Percentiles rank a stretch among this genome's conserved stretches.
These are phyloP conservation scores for Bathynomus jamesi DNA, from an alignment of 1,140 invertebrate genomes.

Conservation along the genomic window DNA sequence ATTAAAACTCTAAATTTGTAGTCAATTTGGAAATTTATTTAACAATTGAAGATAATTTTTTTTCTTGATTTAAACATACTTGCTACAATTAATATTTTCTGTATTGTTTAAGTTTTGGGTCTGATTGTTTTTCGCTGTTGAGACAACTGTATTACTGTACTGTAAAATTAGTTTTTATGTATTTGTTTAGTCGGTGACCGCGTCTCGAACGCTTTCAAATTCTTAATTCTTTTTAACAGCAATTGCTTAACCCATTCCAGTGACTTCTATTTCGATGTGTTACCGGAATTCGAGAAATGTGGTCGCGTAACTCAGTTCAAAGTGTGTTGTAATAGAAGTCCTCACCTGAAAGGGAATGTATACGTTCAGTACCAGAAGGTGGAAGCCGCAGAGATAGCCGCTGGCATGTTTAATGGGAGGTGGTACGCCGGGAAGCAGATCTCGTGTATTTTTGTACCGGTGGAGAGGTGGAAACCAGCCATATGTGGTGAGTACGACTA, in stretches of 20 bases:
- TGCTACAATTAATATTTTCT: neutral
- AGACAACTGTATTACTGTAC: neutral
- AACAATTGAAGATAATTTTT: too few relatives aligned
- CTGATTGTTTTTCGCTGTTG: neutral
- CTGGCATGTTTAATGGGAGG: constrained; percentile 68
- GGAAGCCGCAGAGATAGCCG: constrained; percentile 63
- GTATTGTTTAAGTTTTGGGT: neutral
- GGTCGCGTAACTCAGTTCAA: constrained; percentile 72
- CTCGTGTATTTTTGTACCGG: constrained; percentile 67
- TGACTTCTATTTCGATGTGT: constrained; percentile 79
- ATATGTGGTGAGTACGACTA: too few relatives aligned
- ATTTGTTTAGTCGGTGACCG: neutral
- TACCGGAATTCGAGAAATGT: constrained; percentile 70
- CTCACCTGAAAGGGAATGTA: constrained; percentile 81
- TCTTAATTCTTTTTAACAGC: neutral
- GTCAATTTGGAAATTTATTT: too few relatives aligned
- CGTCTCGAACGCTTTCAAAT: too few relatives aligned
- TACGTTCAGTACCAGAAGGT: constrained; percentile 71
- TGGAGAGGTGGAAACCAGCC: constrained; percentile 73
- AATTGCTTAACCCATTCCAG: constrained; percentile 40
- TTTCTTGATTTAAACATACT: too few relatives aligned
- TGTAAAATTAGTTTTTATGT: neutral
- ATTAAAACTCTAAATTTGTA: too few relatives aligned
- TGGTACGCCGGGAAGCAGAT: constrained; percentile 81
- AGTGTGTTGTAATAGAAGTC: constrained; percentile 76